Percentiles rank a stretch among this genome's conserved stretches.
Evolutionary conservation across 92 coral and sea anemone genomes (phyloP).

Genomic region (Zoanthus gigantus): DNA sequence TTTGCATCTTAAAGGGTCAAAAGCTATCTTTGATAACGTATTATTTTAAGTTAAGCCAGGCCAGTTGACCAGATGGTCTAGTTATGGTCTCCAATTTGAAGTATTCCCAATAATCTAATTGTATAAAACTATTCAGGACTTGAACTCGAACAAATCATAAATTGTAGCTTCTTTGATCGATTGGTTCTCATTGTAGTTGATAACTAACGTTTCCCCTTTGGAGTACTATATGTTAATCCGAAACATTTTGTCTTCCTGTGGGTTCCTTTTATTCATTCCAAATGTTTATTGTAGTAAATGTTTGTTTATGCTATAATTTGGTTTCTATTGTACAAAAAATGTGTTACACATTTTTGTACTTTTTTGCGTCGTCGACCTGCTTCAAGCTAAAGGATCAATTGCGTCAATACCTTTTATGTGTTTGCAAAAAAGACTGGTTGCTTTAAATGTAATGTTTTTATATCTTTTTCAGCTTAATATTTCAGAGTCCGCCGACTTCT

Average conservation of each 20-base stretch:
- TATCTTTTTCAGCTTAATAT: too few species aligned
- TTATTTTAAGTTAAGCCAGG: conserved; percentile 3
- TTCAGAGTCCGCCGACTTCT: too few species aligned
- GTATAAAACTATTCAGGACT: not conserved
- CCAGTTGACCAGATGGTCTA: not conserved
- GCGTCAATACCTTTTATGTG: too few species aligned
- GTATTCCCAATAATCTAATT: not conserved
- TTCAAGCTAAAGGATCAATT: too few species aligned
- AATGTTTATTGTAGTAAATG: conserved; percentile 2
- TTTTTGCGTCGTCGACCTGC: too few species aligned
- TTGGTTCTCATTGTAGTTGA: not conserved
- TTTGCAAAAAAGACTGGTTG: too few species aligned
- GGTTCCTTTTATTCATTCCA: not conserved
- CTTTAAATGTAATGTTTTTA: too few species aligned
- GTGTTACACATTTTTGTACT: too few species aligned
- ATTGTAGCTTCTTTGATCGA: conserved; percentile 1
- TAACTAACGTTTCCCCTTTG: not conserved
- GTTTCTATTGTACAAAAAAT: not conserved
- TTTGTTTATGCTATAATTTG: conserved; percentile 6
- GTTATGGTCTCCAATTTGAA: not conserved
- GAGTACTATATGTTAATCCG: not conserved
- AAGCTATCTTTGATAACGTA: not conserved
- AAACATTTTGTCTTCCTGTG: conserved; percentile 11
- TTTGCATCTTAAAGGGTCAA: conserved; percentile 4
- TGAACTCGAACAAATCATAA: not conserved